These are phyloP conservation scores for Zoanthus sociatus DNA, from an alignment of 92 coral and sea anemone species.

Conservation along the genomic window DNA sequence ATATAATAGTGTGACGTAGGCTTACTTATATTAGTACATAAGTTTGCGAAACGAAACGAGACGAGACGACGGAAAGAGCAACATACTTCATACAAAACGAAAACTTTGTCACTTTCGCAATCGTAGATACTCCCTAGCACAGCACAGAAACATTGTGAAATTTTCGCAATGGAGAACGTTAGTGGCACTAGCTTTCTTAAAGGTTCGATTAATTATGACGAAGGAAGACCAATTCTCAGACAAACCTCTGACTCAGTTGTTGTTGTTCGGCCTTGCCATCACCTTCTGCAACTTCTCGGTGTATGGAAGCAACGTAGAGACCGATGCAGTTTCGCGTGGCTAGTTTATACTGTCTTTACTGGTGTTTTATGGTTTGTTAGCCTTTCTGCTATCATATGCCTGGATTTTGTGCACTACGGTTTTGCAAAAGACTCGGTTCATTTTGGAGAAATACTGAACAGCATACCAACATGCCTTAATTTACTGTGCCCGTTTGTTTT, in stretches of 20 bases:
- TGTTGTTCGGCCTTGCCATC: constrained; percentile 64
- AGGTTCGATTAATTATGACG: not conserved
- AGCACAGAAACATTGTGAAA: not conserved
- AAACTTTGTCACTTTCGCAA: not conserved
- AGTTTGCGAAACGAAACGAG: too few relatives aligned
- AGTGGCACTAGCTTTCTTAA: not conserved
- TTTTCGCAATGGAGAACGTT: constrained; percentile 9
- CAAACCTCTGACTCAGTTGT: constrained; percentile 23
- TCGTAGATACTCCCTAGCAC: not conserved
- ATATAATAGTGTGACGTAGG: too few relatives aligned
- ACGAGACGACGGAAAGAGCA: too few relatives aligned
- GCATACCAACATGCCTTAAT: constrained; percentile 61
- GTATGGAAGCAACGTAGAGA: constrained; percentile 66
- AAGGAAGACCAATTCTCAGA: constrained; percentile 33
- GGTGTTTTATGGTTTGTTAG: constrained; percentile 58
- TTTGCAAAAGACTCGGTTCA: constrained; percentile 50
- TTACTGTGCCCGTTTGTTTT: constrained; percentile 68
- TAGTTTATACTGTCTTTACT: constrained; percentile 46
- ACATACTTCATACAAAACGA: too few relatives aligned
- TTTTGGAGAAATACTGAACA: constrained; percentile 65
- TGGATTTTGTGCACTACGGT: constrained; percentile 80
- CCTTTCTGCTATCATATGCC: constrained; percentile 66
- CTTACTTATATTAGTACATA: too few relatives aligned
- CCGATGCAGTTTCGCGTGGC: constrained; percentile 52
- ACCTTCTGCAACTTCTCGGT: constrained; percentile 62